These are phyloP conservation scores for Dryobota labecula DNA, from an alignment of 2,888 invertebrate species.

Conservation along the genomic window DNA sequence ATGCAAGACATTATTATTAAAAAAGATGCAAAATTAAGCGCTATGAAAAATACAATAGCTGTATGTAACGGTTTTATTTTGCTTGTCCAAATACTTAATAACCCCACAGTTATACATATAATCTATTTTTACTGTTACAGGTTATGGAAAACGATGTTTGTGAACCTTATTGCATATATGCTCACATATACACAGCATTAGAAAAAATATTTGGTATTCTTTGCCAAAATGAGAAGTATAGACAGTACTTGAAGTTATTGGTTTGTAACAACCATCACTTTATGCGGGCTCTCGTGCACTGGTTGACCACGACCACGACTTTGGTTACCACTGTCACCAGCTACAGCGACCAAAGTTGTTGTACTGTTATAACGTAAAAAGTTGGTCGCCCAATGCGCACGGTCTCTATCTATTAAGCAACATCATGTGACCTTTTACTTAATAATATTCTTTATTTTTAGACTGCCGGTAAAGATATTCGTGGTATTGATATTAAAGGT, in stretches of 20 bases:
- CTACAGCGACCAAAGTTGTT: no score
- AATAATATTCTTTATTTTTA: constrained; percentile 60
- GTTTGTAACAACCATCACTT: constrained; percentile 66
- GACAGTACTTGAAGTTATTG: constrained; percentile 82
- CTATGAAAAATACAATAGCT: constrained; percentile 86
- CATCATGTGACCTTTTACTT: background rate
- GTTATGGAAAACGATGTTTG: constrained; percentile 87
- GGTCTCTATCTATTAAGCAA: background rate
- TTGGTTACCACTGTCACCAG: background rate
- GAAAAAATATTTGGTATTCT: constrained; percentile 85
- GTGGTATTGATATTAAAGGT: constrained; percentile 82
- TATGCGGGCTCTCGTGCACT: background rate
- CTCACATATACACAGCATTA: constrained; percentile 86
- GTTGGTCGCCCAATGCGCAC: background rate
- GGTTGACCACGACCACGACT: background rate
- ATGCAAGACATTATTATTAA: constrained; percentile 80
- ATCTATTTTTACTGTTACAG: constrained; percentile 64
- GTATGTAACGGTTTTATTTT: constrained; percentile 65
- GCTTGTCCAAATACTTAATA: background rate
- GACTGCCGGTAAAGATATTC: constrained; percentile 83
- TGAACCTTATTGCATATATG: constrained; percentile 87
- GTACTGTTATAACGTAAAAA: background rate
- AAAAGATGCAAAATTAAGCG: constrained; percentile 86
- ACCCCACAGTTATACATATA: no score
- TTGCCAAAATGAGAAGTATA: constrained; percentile 85